Evolutionary conservation across 1,140 invertebrate species (phyloP), one percentile per base, ranked within the genome.

Genomic region (Atopsyche davidsoni): DNA sequence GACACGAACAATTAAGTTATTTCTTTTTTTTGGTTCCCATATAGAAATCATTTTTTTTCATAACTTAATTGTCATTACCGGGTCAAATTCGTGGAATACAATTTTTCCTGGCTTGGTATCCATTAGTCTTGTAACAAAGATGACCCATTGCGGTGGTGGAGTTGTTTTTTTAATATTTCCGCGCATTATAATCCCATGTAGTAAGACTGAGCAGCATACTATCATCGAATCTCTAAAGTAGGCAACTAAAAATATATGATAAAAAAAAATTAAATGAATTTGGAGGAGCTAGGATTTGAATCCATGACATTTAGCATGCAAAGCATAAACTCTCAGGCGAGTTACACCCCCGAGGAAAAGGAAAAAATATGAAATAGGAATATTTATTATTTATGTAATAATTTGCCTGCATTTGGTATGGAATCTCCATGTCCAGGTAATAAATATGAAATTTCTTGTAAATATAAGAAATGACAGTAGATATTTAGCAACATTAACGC

Each of bases 251-350:
- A n/a, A n/a, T n/a, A n/a, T n/a, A n/a, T n/a, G n/a, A n/a, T n/a
- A n/a, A n/a, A 48, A 48, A 25, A 14, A 44, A 14, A 41, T 25
- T n/a, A 7, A 44, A 7, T 14, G 9, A 21, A 4, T 17, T 48
- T 80, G 77, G 77, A 81, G 78, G 75, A 75, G 76, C 79, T 79
- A 79, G 79, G 79, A 80, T 81, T 82, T 80, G 79, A 82, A 82
- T 79, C 79, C 79, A 80, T 79, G 80, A 81, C 79, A 81, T 82
- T 81, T 79, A 76, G 79, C 79, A 82, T 82, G 80, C 80, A 79
- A 81, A 81, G 80, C 79, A 79, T 78, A 81, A 79, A 81, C 79
- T 81, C 79, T 81, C 80, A 79, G 80, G 79, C 81, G 80, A 82
- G 80, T 81, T 82, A 82, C 79, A 81, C 73, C 80, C 80, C 79